Conservation (phyloP, 2,888 invertebrate genomes). For the Amblyteles armatorius region DNA sequence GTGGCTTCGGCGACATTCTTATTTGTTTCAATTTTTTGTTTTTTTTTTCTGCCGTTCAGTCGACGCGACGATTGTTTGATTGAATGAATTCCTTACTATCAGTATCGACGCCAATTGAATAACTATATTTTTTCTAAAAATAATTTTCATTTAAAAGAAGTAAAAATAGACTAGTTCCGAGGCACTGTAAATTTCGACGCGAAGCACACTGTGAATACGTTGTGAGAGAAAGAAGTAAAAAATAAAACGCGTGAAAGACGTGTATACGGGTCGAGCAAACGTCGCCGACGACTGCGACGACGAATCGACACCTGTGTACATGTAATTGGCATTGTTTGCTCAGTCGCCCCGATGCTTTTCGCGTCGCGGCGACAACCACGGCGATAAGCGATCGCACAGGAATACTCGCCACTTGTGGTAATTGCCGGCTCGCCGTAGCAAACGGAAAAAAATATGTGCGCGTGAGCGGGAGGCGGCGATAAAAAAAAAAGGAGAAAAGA, state of each 20-base stretch:
- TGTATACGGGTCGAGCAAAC: slow-evolving; percentile 54
- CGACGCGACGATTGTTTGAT: too few relatives aligned
- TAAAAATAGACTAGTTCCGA: neutral
- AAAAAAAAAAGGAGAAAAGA: slow-evolving; percentile 2
- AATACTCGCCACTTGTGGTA: slow-evolving; percentile 55
- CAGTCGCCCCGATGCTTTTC: slow-evolving; percentile 74
- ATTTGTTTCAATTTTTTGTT: neutral
- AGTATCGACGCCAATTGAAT: neutral
- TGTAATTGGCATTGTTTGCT: slow-evolving; percentile 82
- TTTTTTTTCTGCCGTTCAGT: neutral
- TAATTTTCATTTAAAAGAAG: neutral
- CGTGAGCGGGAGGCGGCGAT: neutral
- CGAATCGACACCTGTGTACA: slow-evolving; percentile 81
- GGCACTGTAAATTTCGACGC: neutral
- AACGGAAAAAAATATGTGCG: slow-evolving; percentile 14
- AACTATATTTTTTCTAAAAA: neutral
- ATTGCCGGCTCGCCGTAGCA: slow-evolving; percentile 52
- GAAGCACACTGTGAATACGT: neutral
- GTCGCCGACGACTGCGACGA: slow-evolving; percentile 64
- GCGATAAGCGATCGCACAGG: slow-evolving; percentile 51
- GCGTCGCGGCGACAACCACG: slow-evolving; percentile 64
- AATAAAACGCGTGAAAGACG: slow-evolving; percentile 19
- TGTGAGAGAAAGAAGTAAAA: slow-evolving; percentile 2
- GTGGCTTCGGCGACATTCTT: slow-evolving; percentile 21
- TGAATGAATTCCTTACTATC: neutral